Conservation (phyloP, 2,113 vertebrate species). For the Oryctolagus cuniculus region mOryCun1.1 NC_091438.1:143292001-143292500, state of each 20-base stretch:
- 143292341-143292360: slow-evolving; percentile 5
- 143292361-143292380: slow-evolving; percentile 28
- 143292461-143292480: slow-evolving; percentile 67
- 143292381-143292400: slow-evolving; percentile 57
- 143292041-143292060: too few species aligned
- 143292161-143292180: background rate
- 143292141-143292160: background rate
- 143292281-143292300: background rate
- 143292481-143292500: slow-evolving; percentile 57
- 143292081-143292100: too few species aligned
- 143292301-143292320: slow-evolving; percentile 46
- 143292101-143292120: background rate
- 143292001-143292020: too few species aligned
- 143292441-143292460: slow-evolving; percentile 69
- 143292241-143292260: background rate
- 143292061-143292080: too few species aligned
- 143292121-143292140: slow-evolving; percentile 37
- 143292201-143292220: slow-evolving; percentile 4
- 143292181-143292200: background rate
- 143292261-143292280: background rate
- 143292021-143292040: too few species aligned
- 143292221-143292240: background rate
- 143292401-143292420: slow-evolving; percentile 63
- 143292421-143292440: slow-evolving; percentile 67
- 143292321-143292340: background rate